Base-by-base conservation (phyloP, 2,888 invertebrate genomes). In the Caenorhabditis macrosperma region DNA sequence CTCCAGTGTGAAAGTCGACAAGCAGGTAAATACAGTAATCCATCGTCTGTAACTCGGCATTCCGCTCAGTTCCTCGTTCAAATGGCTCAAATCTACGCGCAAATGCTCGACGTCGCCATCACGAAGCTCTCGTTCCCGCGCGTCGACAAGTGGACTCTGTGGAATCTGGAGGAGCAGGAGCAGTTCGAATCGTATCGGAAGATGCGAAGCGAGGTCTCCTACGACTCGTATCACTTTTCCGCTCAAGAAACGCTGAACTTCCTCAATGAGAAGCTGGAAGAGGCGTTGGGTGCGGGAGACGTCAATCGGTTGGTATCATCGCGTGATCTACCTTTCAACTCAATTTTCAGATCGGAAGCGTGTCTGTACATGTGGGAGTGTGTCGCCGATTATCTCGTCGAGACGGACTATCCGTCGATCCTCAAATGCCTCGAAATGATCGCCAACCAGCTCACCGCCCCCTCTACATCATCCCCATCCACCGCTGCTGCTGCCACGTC, bases 361-460 rank as follows among this genome's bases (percentile, higher is more conserved):
- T 63, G 82, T 44, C 57, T 86, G 1, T 83, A 63, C 55, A 57
- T 66, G 50, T 86, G 86, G 86, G 75, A 77, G 60, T 77, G 78
- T 28, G 81, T 81, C 9, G 83, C 81, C 20, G 83, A 86, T 52
- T 81, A 81, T 48, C 54, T 83, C 2, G 41, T 41, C 30, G 84
- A 82, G 50, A 71, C 63, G 5, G 74, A 84, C 33, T 83, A 81
- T 76, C 7, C 66, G 24, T 1, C 54, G 10, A 60, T 79, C 41
- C 61, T 79, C 10, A 64, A 68, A n/a, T 69, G 68, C n/a, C 59
- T 79, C 3, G 54, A 79, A 60, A 63, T 74, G 6, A 24, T 55
- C n/a, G 61, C 74, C 3, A 55, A n/a, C 22, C 52, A 52, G 1
- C 28, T 80, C 52, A 22, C 44, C 38, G 48, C 55, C 67, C 15